These are phyloP conservation scores for Sus cebifrons DNA, from an alignment of 2,797 vertebrate genomes.

Conservation along the genomic window DNA sequence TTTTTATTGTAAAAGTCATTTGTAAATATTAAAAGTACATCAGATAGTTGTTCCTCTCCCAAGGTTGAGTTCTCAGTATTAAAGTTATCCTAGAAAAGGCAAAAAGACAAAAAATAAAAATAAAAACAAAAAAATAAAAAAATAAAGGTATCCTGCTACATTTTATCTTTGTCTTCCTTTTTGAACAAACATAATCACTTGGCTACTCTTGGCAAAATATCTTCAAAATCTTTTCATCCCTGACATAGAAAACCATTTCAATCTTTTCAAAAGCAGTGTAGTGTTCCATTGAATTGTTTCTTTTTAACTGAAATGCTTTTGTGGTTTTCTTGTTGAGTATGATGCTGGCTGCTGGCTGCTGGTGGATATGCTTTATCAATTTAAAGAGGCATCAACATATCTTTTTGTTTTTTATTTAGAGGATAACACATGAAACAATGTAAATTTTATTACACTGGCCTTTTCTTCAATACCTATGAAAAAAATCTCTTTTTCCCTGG, in stretches of 20 bases:
- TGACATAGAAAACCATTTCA: background rate
- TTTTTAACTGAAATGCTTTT: background rate
- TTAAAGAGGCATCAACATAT: background rate
- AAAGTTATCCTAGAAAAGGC: background rate
- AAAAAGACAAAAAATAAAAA: too few relatives aligned
- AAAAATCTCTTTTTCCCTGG: background rate
- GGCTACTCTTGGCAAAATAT: slow-evolving; percentile 16
- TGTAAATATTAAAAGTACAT: background rate
- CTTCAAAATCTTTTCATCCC: background rate
- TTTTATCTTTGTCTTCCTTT: slow-evolving; percentile 30
- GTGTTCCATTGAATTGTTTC: background rate
- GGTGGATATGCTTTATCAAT: background rate
- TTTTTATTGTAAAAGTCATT: background rate
- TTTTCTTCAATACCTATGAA: slow-evolving; percentile 10
- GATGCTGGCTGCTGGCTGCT: slow-evolving; percentile 18
- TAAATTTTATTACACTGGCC: slow-evolving; percentile 14
- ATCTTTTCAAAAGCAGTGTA: slow-evolving; percentile 26
- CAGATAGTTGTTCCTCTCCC: background rate
- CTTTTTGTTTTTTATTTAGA: background rate
- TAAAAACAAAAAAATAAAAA: too few relatives aligned
- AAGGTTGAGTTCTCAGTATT: background rate
- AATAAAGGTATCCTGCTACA: background rate
- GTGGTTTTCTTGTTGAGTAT: background rate
- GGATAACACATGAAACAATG: background rate
- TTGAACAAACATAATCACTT: slow-evolving; percentile 52